These are phyloP conservation scores for Sitophilus oryzae DNA, from an alignment of 1,140 invertebrate species.

Conservation along the genomic window DNA sequence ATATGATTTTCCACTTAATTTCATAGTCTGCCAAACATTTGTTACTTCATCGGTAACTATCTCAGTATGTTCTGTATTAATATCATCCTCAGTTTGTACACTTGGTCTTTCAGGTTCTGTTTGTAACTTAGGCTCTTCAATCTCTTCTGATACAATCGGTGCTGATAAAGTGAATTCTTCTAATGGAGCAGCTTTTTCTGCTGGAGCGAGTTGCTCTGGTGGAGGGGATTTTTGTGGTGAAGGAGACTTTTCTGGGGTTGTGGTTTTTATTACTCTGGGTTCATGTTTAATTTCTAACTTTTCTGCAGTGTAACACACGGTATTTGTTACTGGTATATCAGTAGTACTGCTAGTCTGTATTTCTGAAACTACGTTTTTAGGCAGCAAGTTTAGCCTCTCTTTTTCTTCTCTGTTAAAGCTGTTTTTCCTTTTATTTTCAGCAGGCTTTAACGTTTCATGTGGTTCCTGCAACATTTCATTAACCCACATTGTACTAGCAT, in stretches of 20 bases:
- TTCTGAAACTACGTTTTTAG: slow-evolving; percentile 31
- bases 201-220: slow-evolving; percentile 11
- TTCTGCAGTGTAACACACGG: slow-evolving; percentile 10
- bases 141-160: not conserved
- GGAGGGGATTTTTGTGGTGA: slow-evolving; percentile 19
- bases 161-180: not conserved
- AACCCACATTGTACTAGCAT: slow-evolving; percentile 34
- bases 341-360: slow-evolving; percentile 17
- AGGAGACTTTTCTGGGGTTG: not conserved
- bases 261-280: slow-evolving; percentile 1
- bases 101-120: not conserved
- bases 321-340: not conserved
- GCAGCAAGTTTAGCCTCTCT: slow-evolving; percentile 26
- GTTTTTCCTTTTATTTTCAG: slow-evolving; percentile 12
- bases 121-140: not conserved
- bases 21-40: slow-evolving; percentile 44
- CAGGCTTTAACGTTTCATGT: slow-evolving; percentile 12
- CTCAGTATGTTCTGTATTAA: too few species aligned
- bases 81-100: too few species aligned
- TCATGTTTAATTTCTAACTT: slow-evolving; percentile 18
- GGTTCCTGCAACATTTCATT: slow-evolving; percentile 33
- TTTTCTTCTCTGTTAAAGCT: slow-evolving; percentile 20
- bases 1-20: slow-evolving; percentile 51
- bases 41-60: too few species aligned
- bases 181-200: slow-evolving; percentile 5